These are phyloP conservation scores for Alauda arvensis DNA, from an alignment of 2,797 vertebrate genomes.

Conservation along the genomic window DNA sequence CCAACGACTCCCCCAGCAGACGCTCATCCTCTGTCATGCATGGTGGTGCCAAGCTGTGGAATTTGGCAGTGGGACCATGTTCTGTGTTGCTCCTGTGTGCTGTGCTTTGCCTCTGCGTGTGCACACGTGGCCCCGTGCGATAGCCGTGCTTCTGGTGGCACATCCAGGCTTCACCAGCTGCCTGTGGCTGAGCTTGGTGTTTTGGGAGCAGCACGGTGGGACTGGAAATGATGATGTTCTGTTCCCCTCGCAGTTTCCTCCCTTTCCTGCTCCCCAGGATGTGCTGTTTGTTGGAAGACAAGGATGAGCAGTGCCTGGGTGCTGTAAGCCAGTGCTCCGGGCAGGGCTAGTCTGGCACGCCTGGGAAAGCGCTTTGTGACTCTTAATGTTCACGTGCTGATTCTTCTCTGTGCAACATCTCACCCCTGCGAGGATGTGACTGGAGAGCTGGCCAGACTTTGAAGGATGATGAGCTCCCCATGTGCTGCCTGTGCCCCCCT, in stretches of 20 bases:
- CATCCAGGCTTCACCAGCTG: background rate
- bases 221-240: slow-evolving; percentile 2
- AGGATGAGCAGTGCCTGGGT: background rate
- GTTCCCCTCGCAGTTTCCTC: background rate
- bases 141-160: background rate
- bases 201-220: accelerated
- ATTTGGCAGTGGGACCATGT: background rate
- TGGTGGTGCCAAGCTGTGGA: background rate
- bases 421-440: background rate
- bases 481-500: background rate
- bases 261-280: background rate
- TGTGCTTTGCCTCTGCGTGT: background rate
- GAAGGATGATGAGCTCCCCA: background rate
- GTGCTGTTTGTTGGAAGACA: background rate
- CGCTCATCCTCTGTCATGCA: accelerated
- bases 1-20: accelerated
- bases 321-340: accelerated
- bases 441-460: background rate
- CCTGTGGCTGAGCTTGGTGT: background rate
- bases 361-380: background rate
- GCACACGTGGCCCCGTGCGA: accelerated
- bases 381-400: accelerated
- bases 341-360: background rate
- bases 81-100: background rate
- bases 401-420: background rate